phyloP scores from a whole-genome alignment of 2,797 vertebrate genomes.

The Phalanger gymnotis region DNA sequence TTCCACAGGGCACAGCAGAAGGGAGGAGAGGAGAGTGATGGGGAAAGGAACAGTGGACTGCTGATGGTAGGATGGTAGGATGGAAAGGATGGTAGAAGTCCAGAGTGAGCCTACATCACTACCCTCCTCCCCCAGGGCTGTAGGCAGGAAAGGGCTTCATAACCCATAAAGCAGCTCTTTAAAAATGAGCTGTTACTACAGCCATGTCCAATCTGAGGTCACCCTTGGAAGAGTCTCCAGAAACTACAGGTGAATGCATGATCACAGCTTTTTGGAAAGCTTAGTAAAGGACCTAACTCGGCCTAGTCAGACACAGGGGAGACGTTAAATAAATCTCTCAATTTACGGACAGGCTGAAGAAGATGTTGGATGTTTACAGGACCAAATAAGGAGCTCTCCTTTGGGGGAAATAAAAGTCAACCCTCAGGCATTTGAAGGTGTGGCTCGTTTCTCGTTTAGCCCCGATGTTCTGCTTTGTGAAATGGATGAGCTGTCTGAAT shows the following conservation, averaged over 20 bases:
- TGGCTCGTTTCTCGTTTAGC: neutral
- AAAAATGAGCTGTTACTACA: neutral
- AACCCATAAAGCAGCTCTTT: neutral
- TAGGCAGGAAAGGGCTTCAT: neutral
- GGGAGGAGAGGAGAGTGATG: neutral
- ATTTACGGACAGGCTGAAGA: neutral
- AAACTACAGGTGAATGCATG: neutral
- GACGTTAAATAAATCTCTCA: neutral
- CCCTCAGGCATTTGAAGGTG: neutral
- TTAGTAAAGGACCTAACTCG: neutral
- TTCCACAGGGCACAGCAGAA: neutral
- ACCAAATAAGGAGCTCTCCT: neutral
- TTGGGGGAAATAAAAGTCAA: neutral
- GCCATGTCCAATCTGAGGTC: neutral
- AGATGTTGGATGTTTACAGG: neutral
- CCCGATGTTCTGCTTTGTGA: neutral
- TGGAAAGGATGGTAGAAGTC: neutral
- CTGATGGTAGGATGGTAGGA: too few species aligned
- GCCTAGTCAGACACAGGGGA: neutral
- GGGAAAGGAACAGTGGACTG: neutral
- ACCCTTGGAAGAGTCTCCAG: neutral
- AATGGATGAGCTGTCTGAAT: neutral
- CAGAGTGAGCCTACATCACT: neutral
- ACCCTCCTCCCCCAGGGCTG: neutral
- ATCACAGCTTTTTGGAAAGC: neutral